Evolutionary conservation across 1,140 invertebrate genomes (phyloP), one percentile per base, ranked within the genome.

Genomic region (Calephelis virginiensis): DNA sequence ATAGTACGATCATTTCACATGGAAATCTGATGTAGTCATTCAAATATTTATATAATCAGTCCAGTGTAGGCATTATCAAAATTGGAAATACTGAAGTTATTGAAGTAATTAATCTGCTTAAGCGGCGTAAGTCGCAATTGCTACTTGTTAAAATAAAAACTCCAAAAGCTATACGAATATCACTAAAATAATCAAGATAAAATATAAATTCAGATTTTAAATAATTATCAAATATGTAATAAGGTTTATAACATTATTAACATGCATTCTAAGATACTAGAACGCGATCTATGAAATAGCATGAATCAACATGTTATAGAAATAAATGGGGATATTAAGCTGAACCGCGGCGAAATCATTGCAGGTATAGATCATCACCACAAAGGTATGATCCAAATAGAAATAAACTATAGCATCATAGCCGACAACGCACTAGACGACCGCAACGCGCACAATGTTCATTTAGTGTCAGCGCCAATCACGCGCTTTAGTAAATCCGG

Each of bases 331-430:
- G 64, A 72, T 66, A 62, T 69, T 68, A 67, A 61, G 48, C 63
- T 46, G 60, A 67, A 59, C 56, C 56, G 56, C 40, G 56, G 56
- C 56, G 37, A 59, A 59, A n/a, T 59, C 56, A 59, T 59, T 59
- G 56, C 56, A 59, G 28, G 38, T 59, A 59, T 59, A 59, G 56
- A 59, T 59, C 56, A 59, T 59, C 59, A 78, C 79, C 80, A 82
- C 80, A 83, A 80, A 80, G 67, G 69, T 77, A 72, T 72, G 64
- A 75, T 77, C 82, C 74, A 81, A 78, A 82, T 82, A 83, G 77
- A 83, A 82, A 80, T 75, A 80, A 82, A 82, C 81, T 85, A 72
- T 74, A 63, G 77, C 78, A 81, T 85, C 76, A 78, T 73, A 76
- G 65, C 74, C 73, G 75, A 81, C 81, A 82, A 80, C 77, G 73